phyloP scores from a whole-genome alignment of 2,888 invertebrate species.

The Conus canariensis region DNA sequence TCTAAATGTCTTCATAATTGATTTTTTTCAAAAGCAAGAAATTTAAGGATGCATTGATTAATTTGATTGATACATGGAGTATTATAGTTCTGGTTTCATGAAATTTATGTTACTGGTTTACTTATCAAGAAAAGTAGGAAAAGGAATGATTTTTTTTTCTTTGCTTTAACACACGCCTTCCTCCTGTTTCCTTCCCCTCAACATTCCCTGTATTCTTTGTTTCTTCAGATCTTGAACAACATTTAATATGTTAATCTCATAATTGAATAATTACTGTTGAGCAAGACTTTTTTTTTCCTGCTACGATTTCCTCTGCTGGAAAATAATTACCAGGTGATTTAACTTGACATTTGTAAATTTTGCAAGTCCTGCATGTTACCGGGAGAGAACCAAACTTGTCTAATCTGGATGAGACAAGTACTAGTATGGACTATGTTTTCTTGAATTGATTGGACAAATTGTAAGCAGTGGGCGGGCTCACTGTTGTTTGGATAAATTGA shows the following conservation, averaged over 20 bases:
- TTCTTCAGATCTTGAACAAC: too few relatives aligned
- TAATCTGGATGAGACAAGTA: background rate
- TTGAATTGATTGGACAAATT: background rate
- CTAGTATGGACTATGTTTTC: constrained; percentile 1
- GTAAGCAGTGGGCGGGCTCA: constrained; percentile 38
- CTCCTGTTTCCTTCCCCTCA: background rate
- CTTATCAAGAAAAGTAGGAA: too few relatives aligned
- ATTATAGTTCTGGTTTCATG: too few relatives aligned
- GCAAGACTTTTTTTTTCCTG: background rate
- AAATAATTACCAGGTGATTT: background rate
- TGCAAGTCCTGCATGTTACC: background rate
- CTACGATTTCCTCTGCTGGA: constrained; percentile 14
- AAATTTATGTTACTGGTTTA: too few relatives aligned
- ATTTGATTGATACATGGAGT: too few relatives aligned
- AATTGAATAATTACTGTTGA: background rate
- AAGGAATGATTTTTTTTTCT: background rate
- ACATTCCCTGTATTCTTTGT: background rate
- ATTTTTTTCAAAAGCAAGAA: too few relatives aligned
- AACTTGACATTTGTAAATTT: background rate
- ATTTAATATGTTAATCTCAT: background rate
- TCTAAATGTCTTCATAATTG: too few relatives aligned
- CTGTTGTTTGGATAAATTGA: constrained; percentile 7
- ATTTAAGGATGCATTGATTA: too few relatives aligned
- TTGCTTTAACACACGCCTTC: background rate
- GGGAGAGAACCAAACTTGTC: background rate